Percentiles rank a stretch among this genome's conserved stretches.
Conservation (phyloP, 1,140 invertebrate species). For the Acromyrmex heyeri region DNA sequence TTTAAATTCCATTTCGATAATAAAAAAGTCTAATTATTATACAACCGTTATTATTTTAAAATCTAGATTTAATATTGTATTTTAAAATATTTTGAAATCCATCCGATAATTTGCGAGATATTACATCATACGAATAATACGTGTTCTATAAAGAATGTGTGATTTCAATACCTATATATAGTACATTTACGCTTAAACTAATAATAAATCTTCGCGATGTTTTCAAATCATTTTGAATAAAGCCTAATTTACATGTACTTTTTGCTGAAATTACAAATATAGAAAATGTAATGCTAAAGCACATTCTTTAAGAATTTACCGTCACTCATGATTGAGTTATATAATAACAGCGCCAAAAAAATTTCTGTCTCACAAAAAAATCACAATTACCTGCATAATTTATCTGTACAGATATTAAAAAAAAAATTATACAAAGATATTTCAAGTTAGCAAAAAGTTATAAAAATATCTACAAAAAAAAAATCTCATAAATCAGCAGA, state of each 20-base stretch:
- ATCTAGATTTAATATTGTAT: not conserved
- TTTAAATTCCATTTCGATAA: not conserved
- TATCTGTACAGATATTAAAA: not conserved
- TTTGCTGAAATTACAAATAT: slow-evolving; percentile 55
- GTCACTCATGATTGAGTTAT: not conserved
- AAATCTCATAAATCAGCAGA: not conserved
- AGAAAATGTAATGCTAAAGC: not conserved
- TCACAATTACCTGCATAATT: not conserved
- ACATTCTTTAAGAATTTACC: slow-evolving; percentile 33
- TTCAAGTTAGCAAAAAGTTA: not conserved
- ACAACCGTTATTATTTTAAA: not conserved
- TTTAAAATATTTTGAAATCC: not conserved
- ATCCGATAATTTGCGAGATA: not conserved
- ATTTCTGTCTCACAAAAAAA: not conserved
- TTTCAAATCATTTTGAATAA: not conserved
- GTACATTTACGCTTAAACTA: not conserved
- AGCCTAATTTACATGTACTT: too few species aligned
- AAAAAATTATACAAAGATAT: not conserved
- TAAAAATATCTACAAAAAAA: not conserved
- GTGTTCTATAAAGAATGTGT: too few species aligned
- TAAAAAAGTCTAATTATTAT: not conserved
- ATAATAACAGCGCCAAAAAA: not conserved
- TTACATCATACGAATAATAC: not conserved
- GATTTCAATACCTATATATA: not conserved
- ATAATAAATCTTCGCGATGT: not conserved